These are phyloP conservation scores for Lepidothrix coronata DNA, from an alignment of 2,113 vertebrate genomes.

Conservation along the genomic window DNA sequence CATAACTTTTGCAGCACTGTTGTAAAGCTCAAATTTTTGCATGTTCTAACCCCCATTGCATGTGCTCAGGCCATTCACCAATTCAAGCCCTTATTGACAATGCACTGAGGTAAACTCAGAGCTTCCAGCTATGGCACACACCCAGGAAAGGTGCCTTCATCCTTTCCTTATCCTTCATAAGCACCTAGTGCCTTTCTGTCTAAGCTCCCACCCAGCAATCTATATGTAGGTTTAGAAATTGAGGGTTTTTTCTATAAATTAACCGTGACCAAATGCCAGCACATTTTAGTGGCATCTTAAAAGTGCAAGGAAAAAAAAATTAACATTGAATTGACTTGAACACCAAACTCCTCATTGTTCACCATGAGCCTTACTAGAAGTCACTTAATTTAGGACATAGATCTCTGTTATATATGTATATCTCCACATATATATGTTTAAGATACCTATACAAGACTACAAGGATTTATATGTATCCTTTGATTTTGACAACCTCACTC, in stretches of 20 bases:
- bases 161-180: neutral
- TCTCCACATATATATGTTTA: neutral
- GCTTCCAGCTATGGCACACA: neutral
- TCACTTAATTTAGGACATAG: neutral
- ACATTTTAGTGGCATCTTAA: neutral
- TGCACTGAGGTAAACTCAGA: neutral
- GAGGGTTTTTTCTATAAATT: neutral
- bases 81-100: neutral
- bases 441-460: neutral
- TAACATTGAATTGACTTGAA: neutral
- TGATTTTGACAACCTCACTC: neutral
- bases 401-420: neutral
- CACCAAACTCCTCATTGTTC: neutral
- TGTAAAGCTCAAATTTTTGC: neutral
- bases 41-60: neutral
- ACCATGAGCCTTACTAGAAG: neutral
- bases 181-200: neutral
- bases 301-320: neutral
- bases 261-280: neutral
- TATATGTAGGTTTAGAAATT: neutral
- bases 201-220: neutral
- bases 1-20: neutral
- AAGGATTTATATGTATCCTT: neutral
- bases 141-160: neutral
- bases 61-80: neutral